Evolutionary conservation across 2,113 vertebrate genomes (phyloP).

Genomic region (Mellivora capensis): DNA sequence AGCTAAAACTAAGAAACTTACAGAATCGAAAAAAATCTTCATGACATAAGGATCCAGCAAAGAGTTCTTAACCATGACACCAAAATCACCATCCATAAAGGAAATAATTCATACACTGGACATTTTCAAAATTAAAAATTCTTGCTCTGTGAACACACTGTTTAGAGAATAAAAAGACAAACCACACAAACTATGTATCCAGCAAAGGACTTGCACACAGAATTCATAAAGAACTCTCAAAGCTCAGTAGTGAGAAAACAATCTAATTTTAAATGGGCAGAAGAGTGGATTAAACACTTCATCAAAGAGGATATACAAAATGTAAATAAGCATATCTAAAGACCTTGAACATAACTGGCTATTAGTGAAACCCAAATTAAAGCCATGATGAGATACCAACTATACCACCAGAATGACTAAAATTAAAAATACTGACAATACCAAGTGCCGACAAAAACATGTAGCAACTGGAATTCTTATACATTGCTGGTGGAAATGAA

Average conservation of each 20-base stretch:
- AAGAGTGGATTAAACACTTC: not conserved
- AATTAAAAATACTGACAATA: not conserved
- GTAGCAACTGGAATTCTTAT: not conserved
- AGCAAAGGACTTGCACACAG: not conserved
- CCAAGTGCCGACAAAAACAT: not conserved
- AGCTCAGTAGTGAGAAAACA: not conserved
- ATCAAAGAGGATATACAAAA: not conserved
- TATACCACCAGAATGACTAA: not conserved
- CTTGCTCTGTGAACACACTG: not conserved
- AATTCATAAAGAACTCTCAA: conserved; percentile 7
- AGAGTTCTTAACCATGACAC: not conserved
- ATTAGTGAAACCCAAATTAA: not conserved
- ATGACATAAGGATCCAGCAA: not conserved
- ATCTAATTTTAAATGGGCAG: not conserved
- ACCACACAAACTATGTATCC: not conserved
- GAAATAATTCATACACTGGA: not conserved
- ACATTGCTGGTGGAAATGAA: conserved; percentile 1
- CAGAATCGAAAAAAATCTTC: not conserved
- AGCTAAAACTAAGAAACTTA: not conserved
- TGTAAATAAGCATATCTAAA: not conserved
- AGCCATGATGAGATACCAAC: not conserved
- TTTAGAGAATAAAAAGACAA: not conserved
- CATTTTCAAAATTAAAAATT: conserved; percentile 32
- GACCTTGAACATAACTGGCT: not conserved
- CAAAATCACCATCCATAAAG: not conserved